phyloP scores from a whole-genome alignment of 92 coral and sea anemone genomes.

The Epizoanthus rinbou region DNA sequence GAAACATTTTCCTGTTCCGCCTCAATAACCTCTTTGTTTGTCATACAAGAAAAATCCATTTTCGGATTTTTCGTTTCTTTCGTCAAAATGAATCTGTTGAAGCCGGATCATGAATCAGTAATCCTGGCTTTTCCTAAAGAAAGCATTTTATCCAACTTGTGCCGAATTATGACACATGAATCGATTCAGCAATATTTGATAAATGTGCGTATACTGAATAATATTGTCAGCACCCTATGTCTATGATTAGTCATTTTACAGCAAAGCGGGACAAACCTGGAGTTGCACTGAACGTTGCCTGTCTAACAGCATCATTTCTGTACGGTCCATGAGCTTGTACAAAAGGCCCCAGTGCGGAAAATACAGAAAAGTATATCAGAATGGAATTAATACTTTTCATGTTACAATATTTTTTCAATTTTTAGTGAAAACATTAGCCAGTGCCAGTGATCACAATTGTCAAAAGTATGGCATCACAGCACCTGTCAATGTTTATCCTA shows the following conservation, averaged over 20 bases:
- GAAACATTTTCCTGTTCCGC: too few relatives aligned
- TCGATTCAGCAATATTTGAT: too few relatives aligned
- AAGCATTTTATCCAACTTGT: too few relatives aligned
- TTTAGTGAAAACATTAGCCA: not conserved
- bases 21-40: too few relatives aligned
- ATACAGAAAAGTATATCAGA: not conserved
- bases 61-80: too few relatives aligned
- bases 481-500: not conserved
- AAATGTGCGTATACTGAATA: not conserved
- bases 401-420: not conserved
- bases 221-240: not conserved
- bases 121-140: too few relatives aligned
- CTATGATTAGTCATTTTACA: not conserved
- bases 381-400: not conserved
- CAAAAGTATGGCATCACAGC: not conserved
- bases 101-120: too few relatives aligned
- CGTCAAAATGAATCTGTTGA: too few relatives aligned
- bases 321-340: not conserved
- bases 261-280: not conserved
- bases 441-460: not conserved
- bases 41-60: too few relatives aligned
- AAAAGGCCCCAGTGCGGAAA: not conserved
- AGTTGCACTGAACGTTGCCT: not conserved
- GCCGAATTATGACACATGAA: too few relatives aligned
- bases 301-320: not conserved